A percentile compares a stretch with the other conserved stretches of the same genome.
Conservation (phyloP, 2,797 vertebrate species). For the Gephyroberyx darwinii region DNA sequence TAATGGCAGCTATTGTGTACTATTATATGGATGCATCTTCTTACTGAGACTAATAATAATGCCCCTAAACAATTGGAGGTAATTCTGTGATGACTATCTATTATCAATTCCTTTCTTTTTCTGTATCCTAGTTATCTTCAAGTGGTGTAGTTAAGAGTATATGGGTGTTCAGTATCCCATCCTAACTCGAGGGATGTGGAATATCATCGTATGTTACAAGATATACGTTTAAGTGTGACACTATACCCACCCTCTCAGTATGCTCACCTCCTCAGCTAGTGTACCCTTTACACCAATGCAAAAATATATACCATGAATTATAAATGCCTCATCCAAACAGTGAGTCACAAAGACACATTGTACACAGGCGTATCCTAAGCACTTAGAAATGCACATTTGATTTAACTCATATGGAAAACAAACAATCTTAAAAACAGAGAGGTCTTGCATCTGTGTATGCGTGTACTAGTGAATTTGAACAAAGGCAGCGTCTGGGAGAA, state of each 20-base stretch:
- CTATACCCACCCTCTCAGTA: not conserved
- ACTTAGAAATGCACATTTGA: slow-evolving; percentile 53
- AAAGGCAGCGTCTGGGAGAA: slow-evolving; percentile 68
- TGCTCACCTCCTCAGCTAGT: slow-evolving; percentile 15
- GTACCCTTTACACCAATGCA: slow-evolving; percentile 28
- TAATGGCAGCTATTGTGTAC: not conserved
- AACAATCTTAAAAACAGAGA: slow-evolving; percentile 55
- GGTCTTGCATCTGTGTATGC: slow-evolving; percentile 41
- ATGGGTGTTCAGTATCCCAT: not conserved
- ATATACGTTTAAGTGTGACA: slow-evolving; percentile 1
- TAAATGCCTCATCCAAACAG: slow-evolving; percentile 64
- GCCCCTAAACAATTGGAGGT: not conserved
- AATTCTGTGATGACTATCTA: not conserved
- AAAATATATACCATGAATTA: slow-evolving; percentile 71
- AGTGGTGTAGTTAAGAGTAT: not conserved
- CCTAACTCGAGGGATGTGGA: not conserved
- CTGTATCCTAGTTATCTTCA: not conserved
- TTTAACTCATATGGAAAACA: slow-evolving; percentile 52
- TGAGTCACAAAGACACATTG: slow-evolving; percentile 36
- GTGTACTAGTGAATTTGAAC: slow-evolving; percentile 62
- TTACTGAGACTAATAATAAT: not conserved
- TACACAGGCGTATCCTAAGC: slow-evolving; percentile 22
- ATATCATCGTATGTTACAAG: not conserved
- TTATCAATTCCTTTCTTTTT: not conserved
- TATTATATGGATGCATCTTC: not conserved